Conservation (phyloP, 2,888 invertebrate genomes). For the Athalia rosae region DNA sequence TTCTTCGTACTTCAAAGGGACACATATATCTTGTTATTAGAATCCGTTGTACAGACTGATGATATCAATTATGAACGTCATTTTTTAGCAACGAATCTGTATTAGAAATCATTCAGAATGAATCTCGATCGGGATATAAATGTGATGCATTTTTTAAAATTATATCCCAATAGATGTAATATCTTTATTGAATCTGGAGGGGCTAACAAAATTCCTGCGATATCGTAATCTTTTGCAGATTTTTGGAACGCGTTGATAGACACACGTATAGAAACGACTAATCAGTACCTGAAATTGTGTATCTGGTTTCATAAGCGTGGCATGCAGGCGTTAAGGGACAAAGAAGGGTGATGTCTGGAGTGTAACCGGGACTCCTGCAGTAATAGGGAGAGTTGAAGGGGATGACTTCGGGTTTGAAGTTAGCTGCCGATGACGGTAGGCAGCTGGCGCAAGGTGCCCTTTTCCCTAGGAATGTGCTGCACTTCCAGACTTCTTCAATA, state of each 20-base stretch:
- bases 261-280: not conserved
- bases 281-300: too few species aligned
- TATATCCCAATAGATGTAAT: too few species aligned
- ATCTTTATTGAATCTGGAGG: too few species aligned
- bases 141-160: too few species aligned
- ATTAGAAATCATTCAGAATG: too few species aligned
- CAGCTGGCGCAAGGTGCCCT: constrained; percentile 55
- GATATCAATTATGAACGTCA: constrained; percentile 2
- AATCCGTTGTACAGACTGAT: constrained; percentile 48
- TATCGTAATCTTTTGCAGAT: too few species aligned
- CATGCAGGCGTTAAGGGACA: not conserved
- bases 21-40: constrained; percentile 57
- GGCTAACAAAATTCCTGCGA: too few species aligned
- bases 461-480: constrained; percentile 47
- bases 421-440: constrained; percentile 45
- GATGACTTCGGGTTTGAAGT: constrained; percentile 51
- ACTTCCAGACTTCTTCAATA: constrained; percentile 26
- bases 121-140: too few species aligned
- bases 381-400: constrained; percentile 26
- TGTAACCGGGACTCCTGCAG: too few species aligned
- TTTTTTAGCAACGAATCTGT: too few species aligned
- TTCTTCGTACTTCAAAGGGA: constrained; percentile 48
- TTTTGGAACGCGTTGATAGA: not conserved
- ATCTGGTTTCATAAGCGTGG: too few species aligned
- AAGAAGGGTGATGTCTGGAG: constrained; percentile 4